Conservation (phyloP, 2,888 invertebrate genomes). For the Callimorpha dominula region DNA sequence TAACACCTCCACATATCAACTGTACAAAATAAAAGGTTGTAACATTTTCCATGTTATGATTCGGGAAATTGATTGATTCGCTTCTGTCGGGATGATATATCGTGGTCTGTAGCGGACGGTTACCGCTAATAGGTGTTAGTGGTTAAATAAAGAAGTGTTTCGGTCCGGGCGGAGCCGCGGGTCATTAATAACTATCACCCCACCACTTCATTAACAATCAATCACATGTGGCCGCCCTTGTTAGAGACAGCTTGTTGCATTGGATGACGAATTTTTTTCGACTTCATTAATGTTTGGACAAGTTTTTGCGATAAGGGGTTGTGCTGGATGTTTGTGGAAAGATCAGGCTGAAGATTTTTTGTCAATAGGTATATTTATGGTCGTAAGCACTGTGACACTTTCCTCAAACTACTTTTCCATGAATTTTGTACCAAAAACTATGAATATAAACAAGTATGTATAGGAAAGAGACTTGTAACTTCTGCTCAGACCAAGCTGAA, state of each 20-base stretch:
- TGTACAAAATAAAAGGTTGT: conserved; percentile 63
- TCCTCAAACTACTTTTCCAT: no score
- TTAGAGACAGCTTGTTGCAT: conserved; percentile 64
- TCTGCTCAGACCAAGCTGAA: not conserved
- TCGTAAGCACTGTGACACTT: not conserved
- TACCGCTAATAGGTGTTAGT: conserved; percentile 80
- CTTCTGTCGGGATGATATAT: conserved; percentile 77
- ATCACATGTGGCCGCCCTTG: conserved; percentile 75
- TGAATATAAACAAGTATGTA: no score
- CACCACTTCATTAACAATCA: conserved; percentile 84
- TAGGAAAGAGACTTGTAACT: not conserved
- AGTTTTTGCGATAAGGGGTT: conserved; percentile 26
- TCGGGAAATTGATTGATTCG: conserved; percentile 82
- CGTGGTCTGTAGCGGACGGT: conserved; percentile 70
- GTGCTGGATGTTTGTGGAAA: not conserved
- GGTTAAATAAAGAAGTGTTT: conserved; percentile 77
- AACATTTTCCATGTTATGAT: conserved; percentile 70
- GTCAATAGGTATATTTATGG: not conserved
- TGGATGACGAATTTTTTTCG: conserved; percentile 49
- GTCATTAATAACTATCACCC: conserved; percentile 85
- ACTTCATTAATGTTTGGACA: conserved; percentile 37
- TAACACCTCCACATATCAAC: conserved; percentile 10
- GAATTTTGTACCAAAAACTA: no score
- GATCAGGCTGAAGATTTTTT: not conserved
- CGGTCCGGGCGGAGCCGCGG: conserved; percentile 69